A percentile compares a stretch with the other conserved stretches of the same genome.
Conservation (phyloP, 2,888 invertebrate species). For the Stenoptilia bipunctidactyla region DNA sequence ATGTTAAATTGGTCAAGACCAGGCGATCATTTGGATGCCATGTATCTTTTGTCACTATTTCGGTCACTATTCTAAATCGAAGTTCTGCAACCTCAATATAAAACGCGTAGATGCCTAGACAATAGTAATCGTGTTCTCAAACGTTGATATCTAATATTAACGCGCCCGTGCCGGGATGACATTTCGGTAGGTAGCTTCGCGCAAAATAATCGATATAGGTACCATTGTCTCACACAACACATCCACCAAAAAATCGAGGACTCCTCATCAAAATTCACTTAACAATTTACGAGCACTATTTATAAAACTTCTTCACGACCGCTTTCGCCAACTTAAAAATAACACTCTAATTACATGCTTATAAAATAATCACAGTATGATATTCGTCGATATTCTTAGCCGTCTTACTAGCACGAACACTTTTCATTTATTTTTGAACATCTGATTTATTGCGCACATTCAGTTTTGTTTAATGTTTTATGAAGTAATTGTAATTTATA, state of each 20-base stretch:
- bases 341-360: conserved; percentile 47
- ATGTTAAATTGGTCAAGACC: conserved; percentile 23
- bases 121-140: conserved; percentile 62
- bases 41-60: conserved; percentile 52
- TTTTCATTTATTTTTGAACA: conserved; percentile 42
- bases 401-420: conserved; percentile 35
- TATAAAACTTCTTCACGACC: neutral
- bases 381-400: conserved; percentile 65
- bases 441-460: too few species aligned
- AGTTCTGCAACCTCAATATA: conserved; percentile 61
- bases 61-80: conserved; percentile 51
- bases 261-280: conserved; percentile 30
- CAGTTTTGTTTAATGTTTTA: conserved; percentile 5
- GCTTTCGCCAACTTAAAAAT: conserved; percentile 28
- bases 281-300: conserved; percentile 11
- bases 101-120: conserved; percentile 68
- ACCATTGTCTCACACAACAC: conserved; percentile 69
- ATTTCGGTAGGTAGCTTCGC: conserved; percentile 57
- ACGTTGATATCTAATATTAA: conserved; percentile 70
- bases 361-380: conserved; percentile 54
- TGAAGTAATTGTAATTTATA: conserved; percentile 17
- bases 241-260: conserved; percentile 54
- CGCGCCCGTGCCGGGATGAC: conserved; percentile 67
- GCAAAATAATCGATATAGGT: conserved; percentile 65
- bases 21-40: conserved; percentile 39